Conservation (phyloP, 2,888 invertebrate genomes). For the Andricus curvator region DNA sequence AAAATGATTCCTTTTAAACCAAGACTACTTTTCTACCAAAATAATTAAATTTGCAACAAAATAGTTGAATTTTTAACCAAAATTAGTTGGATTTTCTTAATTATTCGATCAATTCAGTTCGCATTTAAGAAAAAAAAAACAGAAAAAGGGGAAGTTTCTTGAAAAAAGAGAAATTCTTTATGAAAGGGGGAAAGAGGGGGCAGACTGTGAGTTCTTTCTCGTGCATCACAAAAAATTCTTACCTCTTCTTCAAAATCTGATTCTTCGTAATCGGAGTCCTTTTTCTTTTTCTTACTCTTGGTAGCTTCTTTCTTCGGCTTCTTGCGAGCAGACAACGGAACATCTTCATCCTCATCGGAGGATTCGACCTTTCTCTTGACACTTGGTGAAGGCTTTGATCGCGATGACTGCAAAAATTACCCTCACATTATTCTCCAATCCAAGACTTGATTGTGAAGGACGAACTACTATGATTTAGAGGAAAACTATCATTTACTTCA, state of each 20-base stretch:
- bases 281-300: conserved; percentile 82
- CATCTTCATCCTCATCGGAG: conserved; percentile 82
- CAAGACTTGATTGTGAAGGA: background rate
- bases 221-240: conserved; percentile 26
- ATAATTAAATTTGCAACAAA: too few relatives aligned
- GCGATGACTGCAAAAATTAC: conserved; percentile 60
- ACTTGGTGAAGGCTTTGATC: conserved; percentile 63
- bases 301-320: conserved; percentile 83
- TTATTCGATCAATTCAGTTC: too few relatives aligned
- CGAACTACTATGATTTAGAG: background rate
- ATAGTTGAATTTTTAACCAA: too few relatives aligned
- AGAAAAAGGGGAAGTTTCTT: too few relatives aligned
- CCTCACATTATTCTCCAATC: conserved; percentile 35
- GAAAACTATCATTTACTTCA: background rate
- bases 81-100: too few relatives aligned
- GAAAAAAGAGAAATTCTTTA: too few relatives aligned
- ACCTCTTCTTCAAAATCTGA: conserved; percentile 70
- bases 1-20: too few relatives aligned
- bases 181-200: too few relatives aligned
- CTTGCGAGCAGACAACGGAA: conserved; percentile 84
- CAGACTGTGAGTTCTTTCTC: background rate
- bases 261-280: conserved; percentile 67
- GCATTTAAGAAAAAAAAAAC: too few relatives aligned
- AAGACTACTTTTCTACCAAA: too few relatives aligned
- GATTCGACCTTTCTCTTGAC: conserved; percentile 80